Evolutionary conservation across 2,113 vertebrate genomes (phyloP), one percentile per base, ranked within the genome.

Genomic region (Corapipo altera): DNA sequence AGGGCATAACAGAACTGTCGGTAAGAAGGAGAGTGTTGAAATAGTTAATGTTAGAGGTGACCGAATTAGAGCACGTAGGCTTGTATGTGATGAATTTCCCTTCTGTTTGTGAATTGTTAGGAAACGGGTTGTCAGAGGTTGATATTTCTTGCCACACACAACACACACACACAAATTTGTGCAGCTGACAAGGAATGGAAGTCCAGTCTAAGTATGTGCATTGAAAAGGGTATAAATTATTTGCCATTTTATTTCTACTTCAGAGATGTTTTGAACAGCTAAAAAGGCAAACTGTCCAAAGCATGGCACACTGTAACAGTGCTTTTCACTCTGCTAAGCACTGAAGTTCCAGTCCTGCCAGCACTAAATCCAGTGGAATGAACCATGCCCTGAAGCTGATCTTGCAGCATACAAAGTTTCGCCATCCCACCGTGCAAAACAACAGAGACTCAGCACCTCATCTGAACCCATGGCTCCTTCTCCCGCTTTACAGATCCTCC

Each of bases 11-110:
- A 58, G 44, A 41, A 43, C 5, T 43, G 43, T 75, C 71, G 70
- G 33, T 0, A 3, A 41, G 19, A 88, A 71, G 21, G 18, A 72
- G 9, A 48, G 2, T 66, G 58, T 65, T 57, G 54, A 89, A 69
- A 70, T n/a, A 67, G 32, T 82, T 88, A 94, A 52, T 88, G 79
- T 74, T 77, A 75, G 71, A 80, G 41, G 73, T 90, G 48, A 95
- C 51, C 7, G 28, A 83, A 86, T 74, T 46, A 80, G n/a, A 33
- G 12, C 39, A 33, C 1, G 1, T 27, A 51, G 21, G 33, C n/a
- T 78, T 55, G 5, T 46, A 61, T 26, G 24, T 52, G 59, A 71
- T 41, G 30, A 58, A 59, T 90, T 94, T 90, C 46, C 55, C 32
- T 85, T 89, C 52, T 78, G 12, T 35, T 72, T 85, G 39, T 48